A percentile compares a stretch with the other conserved stretches of the same genome.
phyloP scores from a whole-genome alignment of 2,888 invertebrate genomes.

The Sylvicola cinctus region DNA sequence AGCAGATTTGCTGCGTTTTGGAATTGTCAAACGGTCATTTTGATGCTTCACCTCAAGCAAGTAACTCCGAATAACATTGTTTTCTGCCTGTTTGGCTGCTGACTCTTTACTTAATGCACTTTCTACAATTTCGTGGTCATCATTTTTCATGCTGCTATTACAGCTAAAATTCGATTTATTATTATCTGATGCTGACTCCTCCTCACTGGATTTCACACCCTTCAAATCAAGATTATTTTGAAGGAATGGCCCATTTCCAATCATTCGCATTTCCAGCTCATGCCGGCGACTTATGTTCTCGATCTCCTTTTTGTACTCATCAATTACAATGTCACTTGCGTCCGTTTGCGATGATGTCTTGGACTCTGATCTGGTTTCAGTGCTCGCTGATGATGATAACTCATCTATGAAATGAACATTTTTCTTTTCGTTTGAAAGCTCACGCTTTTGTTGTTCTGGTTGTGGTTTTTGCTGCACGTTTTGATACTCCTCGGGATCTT shows the following conservation, averaged over 20 bases:
- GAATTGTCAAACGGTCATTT: too few relatives aligned
- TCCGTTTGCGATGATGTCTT: background rate
- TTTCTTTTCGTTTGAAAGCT: slow-evolving; percentile 13
- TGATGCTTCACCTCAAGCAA: too few relatives aligned
- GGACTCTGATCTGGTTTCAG: background rate
- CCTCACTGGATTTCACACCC: background rate
- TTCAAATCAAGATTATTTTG: background rate
- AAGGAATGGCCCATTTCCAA: too few relatives aligned
- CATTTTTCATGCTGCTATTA: too few relatives aligned
- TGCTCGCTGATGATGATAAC: background rate
- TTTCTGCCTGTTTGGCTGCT: too few relatives aligned
- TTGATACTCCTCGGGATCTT: background rate
- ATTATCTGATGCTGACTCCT: background rate
- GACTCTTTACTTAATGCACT: too few relatives aligned
- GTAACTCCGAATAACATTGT: too few relatives aligned
- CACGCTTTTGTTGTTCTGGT: background rate
- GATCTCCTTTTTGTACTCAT: slow-evolving; percentile 7
- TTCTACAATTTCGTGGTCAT: too few relatives aligned
- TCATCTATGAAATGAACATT: slow-evolving; percentile 20
- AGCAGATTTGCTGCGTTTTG: slow-evolving; percentile 1
- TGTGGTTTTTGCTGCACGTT: background rate
- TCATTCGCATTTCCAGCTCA: slow-evolving; percentile 1
- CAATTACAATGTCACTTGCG: slow-evolving; percentile 4
- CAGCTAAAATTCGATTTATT: background rate
- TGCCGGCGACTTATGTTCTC: slow-evolving; percentile 6